A percentile compares a stretch with the other conserved stretches of the same genome.
Conservation (phyloP, 2,113 vertebrate species). For the Phocoena phocoena region DNA sequence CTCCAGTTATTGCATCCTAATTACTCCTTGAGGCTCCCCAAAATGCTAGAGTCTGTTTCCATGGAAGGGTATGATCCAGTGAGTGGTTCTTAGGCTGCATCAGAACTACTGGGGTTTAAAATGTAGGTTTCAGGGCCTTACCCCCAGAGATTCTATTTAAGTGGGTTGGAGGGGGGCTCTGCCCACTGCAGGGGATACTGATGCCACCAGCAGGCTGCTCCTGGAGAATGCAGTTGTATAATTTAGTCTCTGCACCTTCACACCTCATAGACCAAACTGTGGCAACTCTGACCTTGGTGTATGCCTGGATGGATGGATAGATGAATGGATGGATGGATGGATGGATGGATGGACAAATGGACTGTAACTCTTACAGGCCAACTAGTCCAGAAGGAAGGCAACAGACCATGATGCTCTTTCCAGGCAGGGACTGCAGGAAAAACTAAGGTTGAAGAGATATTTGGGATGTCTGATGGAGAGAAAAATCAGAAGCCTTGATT, state of each 20-base stretch:
- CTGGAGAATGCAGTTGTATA: neutral
- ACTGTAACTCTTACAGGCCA: neutral
- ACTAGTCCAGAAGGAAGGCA: constrained; percentile 25
- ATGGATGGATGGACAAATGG: neutral
- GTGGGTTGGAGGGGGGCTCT: neutral
- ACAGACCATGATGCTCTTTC: neutral
- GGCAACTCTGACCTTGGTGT: neutral
- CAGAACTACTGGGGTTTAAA: neutral
- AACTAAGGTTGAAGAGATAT: neutral
- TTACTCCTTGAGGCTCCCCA: neutral
- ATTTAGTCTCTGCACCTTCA: neutral
- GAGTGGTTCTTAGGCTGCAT: neutral
- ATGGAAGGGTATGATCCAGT: neutral
- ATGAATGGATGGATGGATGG: neutral
- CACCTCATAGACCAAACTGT: neutral
- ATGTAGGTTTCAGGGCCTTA: neutral
- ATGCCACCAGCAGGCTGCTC: neutral
- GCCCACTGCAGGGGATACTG: neutral
- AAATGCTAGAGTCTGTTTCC: neutral
- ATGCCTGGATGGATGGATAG: neutral
- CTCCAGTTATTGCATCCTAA: neutral
- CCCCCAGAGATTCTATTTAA: neutral
- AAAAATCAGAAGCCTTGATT: neutral
- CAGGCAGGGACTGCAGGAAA: neutral
- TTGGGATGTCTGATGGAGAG: neutral